Base-by-base conservation (phyloP, 2,113 vertebrate genomes). In the Neomonachus schauinslandi region DNA sequence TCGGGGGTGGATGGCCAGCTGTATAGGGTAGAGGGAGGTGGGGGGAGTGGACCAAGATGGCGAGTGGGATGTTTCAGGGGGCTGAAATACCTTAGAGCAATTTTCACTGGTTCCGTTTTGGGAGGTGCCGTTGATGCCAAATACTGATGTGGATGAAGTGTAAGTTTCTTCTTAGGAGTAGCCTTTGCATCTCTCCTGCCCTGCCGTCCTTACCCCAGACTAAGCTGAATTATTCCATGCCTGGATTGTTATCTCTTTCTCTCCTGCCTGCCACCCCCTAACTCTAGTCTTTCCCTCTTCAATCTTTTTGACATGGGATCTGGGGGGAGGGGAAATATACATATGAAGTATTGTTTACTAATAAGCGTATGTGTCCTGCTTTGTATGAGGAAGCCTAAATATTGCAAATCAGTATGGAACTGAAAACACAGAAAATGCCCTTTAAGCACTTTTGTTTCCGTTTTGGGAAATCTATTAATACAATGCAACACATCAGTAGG, bases 371-470 rank as follows among this genome's bases (percentile, higher is more conserved):
- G 55, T 89, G 13, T 77, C 57, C 53, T 87, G 16, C 53, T 81
- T 85, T 96, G 53, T 79, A 31, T 71, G 59, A 91, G 76, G 24
- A 91, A 93, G 18, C 71, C 53, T 79, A 55, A 77, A 88, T 28
- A 61, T 79, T 91, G 39, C 42, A 71, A 53, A 86, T 88, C 51
- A 65, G 2, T 63, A 59, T 31, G 49, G 51, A 92, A 61, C 51
- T 67, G 71, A 80, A 95, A 91, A 91, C 33, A 92, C 42, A 85
- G 55, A 93, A 95, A 93, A 91, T 67, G 49, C 65, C 26, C 81
- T 65, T 95, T 81, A 59, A 31, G 33, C 57, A 53, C 69, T 28
- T 36, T 79, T 61, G 10, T 83, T 93, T 88, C 39, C 80, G 28
- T 85, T 12, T 91, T 85, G 65, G 82, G 21, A 95, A 91, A 55